phyloP scores from a whole-genome alignment of 1,140 invertebrate genomes.

The Zaprionus taronus region DNA sequence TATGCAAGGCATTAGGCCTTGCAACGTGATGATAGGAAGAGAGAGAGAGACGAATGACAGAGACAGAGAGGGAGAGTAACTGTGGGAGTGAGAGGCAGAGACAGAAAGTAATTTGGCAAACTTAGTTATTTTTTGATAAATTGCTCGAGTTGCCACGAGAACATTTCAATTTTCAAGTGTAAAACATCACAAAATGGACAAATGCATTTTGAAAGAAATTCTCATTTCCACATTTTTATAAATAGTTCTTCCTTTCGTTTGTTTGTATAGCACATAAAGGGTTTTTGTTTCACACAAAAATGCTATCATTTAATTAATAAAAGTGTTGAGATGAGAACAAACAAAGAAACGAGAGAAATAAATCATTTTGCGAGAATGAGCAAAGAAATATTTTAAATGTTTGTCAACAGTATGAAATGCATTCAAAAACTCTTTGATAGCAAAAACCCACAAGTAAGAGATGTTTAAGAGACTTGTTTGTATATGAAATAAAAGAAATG shows the following conservation, averaged over 20 bases:
- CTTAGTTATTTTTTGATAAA: not conserved
- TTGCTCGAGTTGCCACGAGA: not conserved
- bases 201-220: not conserved
- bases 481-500: too few relatives aligned
- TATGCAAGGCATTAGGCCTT: slow-evolving; percentile 60
- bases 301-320: slow-evolving; percentile 1
- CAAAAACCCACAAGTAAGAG: not conserved
- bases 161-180: not conserved
- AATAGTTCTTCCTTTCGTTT: not conserved
- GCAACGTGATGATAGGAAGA: slow-evolving; percentile 36
- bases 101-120: slow-evolving; percentile 4
- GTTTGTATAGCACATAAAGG: not conserved
- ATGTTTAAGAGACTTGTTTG: not conserved
- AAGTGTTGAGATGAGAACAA: not conserved
- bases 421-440: not conserved
- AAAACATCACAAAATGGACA: not conserved
- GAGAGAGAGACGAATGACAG: not conserved
- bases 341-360: not conserved
- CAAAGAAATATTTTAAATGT: not conserved
- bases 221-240: not conserved
- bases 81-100: not conserved
- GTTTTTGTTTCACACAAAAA: too few relatives aligned
- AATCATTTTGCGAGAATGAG: not conserved
- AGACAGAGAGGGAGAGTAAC: not conserved
- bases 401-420: not conserved